Evolutionary conservation across 2,888 invertebrate species (phyloP).

Genomic region (Andrena trimmerana): DNA sequence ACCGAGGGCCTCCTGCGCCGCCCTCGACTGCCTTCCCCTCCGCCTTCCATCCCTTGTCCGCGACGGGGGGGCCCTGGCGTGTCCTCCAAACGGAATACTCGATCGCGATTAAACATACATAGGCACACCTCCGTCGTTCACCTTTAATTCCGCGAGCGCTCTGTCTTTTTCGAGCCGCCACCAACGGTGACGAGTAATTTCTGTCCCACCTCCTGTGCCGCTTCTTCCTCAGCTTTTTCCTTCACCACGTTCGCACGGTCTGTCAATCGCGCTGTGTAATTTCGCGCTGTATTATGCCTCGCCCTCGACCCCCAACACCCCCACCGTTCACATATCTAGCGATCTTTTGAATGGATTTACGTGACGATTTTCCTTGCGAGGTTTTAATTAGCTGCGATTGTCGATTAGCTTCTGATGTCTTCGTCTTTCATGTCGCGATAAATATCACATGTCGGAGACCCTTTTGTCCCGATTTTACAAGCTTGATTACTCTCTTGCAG

Average conservation of each 20-base stretch:
- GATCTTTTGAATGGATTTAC: conserved; percentile 16
- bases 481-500: not conserved
- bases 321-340: not conserved
- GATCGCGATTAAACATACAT: conserved; percentile 83
- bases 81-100: conserved; percentile 83
- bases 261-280: conserved; percentile 25
- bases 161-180: conserved; percentile 65
- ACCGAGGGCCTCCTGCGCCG: conserved; percentile 39
- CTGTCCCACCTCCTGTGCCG: conserved; percentile 19
- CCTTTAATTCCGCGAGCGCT: conserved; percentile 77
- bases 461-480: not conserved
- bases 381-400: conserved; percentile 1
- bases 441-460: not conserved
- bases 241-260: conserved; percentile 2
- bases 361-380: conserved; percentile 5
- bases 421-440: not conserved
- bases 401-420: not conserved
- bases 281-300: conserved; percentile 24
- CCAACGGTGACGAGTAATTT: conserved; percentile 56
- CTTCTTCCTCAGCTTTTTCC: conserved; percentile 4
- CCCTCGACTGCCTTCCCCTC: conserved; percentile 40
- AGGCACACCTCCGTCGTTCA: conserved; percentile 79
- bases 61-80: conserved; percentile 62
- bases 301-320: not conserved
- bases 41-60: conserved; percentile 57